Conservation (phyloP, 2,888 invertebrate species). For the Euplexia lucipara region DNA sequence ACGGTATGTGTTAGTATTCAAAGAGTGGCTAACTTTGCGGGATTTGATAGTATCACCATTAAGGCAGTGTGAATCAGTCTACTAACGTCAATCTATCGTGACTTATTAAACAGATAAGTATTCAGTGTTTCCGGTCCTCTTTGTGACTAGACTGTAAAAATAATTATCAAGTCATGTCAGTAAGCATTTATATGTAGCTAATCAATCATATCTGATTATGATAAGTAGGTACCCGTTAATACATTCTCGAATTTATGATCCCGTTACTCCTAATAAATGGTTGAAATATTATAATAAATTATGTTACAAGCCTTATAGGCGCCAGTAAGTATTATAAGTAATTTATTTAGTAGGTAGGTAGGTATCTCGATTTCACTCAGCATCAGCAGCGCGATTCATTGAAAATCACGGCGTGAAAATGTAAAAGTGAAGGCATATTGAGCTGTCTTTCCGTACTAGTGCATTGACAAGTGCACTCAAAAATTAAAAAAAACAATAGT, state of each 20-base stretch:
- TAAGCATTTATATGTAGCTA: no score
- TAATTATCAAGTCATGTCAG: no score
- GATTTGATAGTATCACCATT: conserved; percentile 34
- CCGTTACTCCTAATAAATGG: background rate
- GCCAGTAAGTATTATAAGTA: background rate
- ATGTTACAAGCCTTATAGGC: background rate
- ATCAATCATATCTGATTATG: background rate
- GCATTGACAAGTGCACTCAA: no score
- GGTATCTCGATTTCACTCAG: background rate
- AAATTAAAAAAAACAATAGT: no score
- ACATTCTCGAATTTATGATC: background rate
- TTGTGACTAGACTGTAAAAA: conserved; percentile 31
- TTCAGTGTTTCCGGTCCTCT: conserved; percentile 38
- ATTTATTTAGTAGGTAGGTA: background rate
- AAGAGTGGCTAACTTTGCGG: conserved; percentile 26
- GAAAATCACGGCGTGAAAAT: background rate
- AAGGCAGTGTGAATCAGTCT: conserved; percentile 47
- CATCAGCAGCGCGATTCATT: no score
- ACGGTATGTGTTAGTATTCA: conserved; percentile 44
- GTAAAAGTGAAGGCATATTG: no score
- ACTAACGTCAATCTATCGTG: conserved; percentile 29
- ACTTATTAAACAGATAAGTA: conserved; percentile 46
- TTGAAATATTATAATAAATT: conserved; percentile 3
- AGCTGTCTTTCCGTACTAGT: no score
- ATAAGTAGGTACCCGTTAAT: background rate